Percentiles rank a stretch among this genome's conserved stretches.
Conservation (phyloP, 2,888 invertebrate genomes). For the Sesamia inferens region DNA sequence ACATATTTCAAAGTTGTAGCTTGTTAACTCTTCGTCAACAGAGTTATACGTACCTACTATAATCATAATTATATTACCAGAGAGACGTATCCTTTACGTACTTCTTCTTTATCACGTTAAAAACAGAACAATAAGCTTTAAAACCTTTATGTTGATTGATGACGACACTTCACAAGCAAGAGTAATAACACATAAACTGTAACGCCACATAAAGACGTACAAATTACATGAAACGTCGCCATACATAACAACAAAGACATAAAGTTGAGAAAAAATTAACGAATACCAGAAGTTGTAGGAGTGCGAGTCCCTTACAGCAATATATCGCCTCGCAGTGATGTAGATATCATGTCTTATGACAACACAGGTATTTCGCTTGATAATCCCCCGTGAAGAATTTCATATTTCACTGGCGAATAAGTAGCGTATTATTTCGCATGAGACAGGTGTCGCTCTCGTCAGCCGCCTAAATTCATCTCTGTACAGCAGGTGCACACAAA, state of each 20-base stretch:
- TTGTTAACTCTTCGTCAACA: constrained; percentile 33
- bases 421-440: constrained; percentile 85
- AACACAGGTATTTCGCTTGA: constrained; percentile 70
- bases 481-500: constrained; percentile 82
- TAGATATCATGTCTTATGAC: constrained; percentile 65
- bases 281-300: constrained; percentile 55
- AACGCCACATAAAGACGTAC: constrained; percentile 36
- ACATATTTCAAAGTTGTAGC: constrained; percentile 39
- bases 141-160: constrained; percentile 46
- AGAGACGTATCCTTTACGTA: constrained; percentile 7
- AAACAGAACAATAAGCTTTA: constrained; percentile 47
- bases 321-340: constrained; percentile 60
- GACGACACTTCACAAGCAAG: constrained; percentile 47
- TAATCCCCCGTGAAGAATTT: constrained; percentile 82
- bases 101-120: constrained; percentile 30
- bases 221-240: constrained; percentile 36
- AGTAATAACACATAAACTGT: constrained; percentile 50
- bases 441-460: constrained; percentile 87
- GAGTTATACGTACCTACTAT: constrained; percentile 3
- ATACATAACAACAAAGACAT: constrained; percentile 33
- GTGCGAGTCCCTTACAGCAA: constrained; percentile 42
- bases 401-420: constrained; percentile 87
- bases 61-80: constrained; percentile 17
- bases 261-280: constrained; percentile 54
- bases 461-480: constrained; percentile 85